Conservation (phyloP, 2,797 vertebrate species). For the Thripadectes ignobilis region DNA sequence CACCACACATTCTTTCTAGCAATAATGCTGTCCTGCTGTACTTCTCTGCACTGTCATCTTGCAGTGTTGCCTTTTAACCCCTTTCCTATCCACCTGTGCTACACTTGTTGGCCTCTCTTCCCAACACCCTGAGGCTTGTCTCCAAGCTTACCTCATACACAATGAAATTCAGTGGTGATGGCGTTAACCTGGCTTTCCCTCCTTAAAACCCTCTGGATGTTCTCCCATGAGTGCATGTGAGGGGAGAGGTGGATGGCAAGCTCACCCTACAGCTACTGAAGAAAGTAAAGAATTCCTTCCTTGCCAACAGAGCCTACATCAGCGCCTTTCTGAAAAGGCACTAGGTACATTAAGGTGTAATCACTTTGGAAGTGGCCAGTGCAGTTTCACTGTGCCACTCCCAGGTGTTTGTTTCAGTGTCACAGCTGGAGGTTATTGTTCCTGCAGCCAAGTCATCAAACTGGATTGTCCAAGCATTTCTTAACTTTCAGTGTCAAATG, state of each 20-base stretch:
- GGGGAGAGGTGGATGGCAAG: background rate
- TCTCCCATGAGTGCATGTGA: background rate
- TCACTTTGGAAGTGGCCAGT: background rate
- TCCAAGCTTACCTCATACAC: background rate
- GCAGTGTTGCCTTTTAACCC: background rate
- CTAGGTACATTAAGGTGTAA: background rate
- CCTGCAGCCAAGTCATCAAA: background rate
- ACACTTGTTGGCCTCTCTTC: background rate
- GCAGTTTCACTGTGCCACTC: background rate
- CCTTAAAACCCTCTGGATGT: background rate
- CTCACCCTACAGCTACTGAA: background rate
- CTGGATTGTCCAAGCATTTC: background rate
- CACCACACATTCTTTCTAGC: background rate
- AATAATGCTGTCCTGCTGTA: background rate
- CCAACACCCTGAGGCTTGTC: background rate
- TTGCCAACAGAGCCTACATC: background rate
- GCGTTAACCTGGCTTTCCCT: background rate
- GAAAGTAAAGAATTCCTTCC: background rate
- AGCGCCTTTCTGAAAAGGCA: background rate
- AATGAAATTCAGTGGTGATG: background rate
- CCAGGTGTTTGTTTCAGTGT: background rate
- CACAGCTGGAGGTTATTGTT: background rate
- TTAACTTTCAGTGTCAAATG: conserved; percentile 6
- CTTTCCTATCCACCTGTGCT: background rate
- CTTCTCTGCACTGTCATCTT: background rate